These are phyloP conservation scores for Neoitamus cyanurus DNA, from an alignment of 2,888 invertebrate species.

Conservation along the genomic window DNA sequence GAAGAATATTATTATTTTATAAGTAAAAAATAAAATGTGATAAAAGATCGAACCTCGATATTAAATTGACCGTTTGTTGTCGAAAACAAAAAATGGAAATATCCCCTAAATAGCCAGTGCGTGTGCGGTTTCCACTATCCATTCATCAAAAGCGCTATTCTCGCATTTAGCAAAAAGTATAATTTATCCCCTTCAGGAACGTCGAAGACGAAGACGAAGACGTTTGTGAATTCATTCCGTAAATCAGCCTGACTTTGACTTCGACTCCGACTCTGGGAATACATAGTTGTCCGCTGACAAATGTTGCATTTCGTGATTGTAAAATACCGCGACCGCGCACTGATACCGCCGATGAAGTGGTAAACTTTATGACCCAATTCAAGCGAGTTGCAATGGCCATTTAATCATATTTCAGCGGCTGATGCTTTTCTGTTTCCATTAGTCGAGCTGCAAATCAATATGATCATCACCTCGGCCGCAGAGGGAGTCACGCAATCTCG, in stretches of 20 bases:
- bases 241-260: neutral
- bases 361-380: constrained; percentile 24
- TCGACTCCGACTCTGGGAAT: neutral
- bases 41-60: no score
- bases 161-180: no score
- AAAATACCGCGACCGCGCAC: neutral
- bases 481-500: constrained; percentile 23
- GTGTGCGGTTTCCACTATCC: no score
- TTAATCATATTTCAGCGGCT: constrained; percentile 11
- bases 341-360: neutral
- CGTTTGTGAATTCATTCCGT: no score
- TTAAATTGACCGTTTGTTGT: no score
- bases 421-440: constrained; percentile 11
- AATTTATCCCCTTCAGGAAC: no score
- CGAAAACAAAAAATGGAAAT: no score
- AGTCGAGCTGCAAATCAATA: constrained; percentile 9
- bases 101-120: no score
- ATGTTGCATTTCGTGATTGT: neutral
- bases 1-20: no score
- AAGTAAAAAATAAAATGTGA: no score
- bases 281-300: neutral
- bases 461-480: neutral
- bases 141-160: no score
- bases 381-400: neutral
- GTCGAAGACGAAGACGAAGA: no score